Evolutionary conservation across 2,113 vertebrate genomes (phyloP), one percentile per base, ranked within the genome.

Genomic region (Erpornis zantholeuca): DNA sequence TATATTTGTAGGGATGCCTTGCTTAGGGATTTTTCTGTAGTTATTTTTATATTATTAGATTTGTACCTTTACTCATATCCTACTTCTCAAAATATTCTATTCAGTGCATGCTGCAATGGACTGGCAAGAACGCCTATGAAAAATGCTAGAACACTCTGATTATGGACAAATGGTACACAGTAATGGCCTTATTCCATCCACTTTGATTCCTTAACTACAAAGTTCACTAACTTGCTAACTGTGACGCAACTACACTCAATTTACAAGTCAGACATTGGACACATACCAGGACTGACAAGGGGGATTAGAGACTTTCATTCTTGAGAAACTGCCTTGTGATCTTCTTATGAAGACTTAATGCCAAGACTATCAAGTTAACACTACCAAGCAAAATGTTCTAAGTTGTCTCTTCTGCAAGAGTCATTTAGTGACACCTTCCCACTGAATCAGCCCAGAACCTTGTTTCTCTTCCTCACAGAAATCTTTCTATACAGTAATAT

Each of bases 281-380:
- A 44, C 21, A 65, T 21, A 91, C 42, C 65, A 45, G 54, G 59
- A 84, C n/a, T 60, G 70, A n/a, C 0, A 0, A 87, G 14, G 11
- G 15, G 81, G 38, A 82, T 86, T 91, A 78, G 40, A 90, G 66
- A 33, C 64, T 70, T 95, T 91, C 59, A 36, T 49, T 92, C 57
- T 63, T 9, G 12, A 91, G 88, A 83, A 94, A 87, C 16, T 42
- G 54, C 63, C 35, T 59, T 83, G 57, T 86, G 56, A 93, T 57
- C 84, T 96, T 96, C 82, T 70, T 23, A 59, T 61, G 64, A 49
- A 61, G 90, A 95, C 47, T 33, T 64, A 70, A 89, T 57, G 61
- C 70, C 94, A 92, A 73, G 86, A 85, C 49, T 83, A 73, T 63
- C 45, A 93, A 92, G 76, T 88, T 97, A 92, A 90, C n/a, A 69